Base-by-base conservation (phyloP, 2,888 invertebrate species). In the Machimus rusticus region DNA sequence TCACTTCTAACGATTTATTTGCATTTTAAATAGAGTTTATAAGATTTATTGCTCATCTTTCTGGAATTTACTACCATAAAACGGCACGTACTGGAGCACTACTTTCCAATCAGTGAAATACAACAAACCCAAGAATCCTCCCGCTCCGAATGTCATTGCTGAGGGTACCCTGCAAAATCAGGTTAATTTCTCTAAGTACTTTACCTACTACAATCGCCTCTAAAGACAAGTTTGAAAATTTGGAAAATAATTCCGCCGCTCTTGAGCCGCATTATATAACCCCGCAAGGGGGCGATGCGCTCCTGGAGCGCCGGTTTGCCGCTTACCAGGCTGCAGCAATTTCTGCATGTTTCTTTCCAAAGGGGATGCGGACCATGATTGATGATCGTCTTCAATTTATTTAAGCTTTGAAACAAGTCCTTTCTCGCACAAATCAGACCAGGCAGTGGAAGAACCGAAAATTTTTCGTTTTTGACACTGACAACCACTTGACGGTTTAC, bases 101-200 rank as follows among this genome's bases (percentile, higher is more conserved):
- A 94, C 91, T 92, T 95, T 96, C 97, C 97, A 97, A 91, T 97
- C 97, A 0, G 96, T 96, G 89, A 95, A 94, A 92, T 96, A 97
- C 2, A 95, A 92, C 12, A 96, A 89, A 0, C 93, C 93, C 34
- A 94, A 90, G 87, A 94, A 94, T n/a, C 94, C 95, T 0, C 95
- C 93, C 51, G 94, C 94, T 76, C 97, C 97, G 91, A 95, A 97
- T 0, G 93, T 93, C 0, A 92, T 90, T 23, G 94, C 94, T 6
- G 96, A 95, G 23, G 95, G 94, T 55, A 94, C 88, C 94, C 95
- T 94, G 51, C 12, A 66, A 23, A 19, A 5, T 12, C 66, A 5
- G 8, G 1, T 23, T 66, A 28, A 23, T 2, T 39, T 39, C 1
- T 55, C 19, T 55, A 12, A 66, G 23, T 79, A 46, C 1, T 78